Evolutionary conservation across 2,797 vertebrate species (phyloP).

Genomic region (Masticophis lateralis): DNA sequence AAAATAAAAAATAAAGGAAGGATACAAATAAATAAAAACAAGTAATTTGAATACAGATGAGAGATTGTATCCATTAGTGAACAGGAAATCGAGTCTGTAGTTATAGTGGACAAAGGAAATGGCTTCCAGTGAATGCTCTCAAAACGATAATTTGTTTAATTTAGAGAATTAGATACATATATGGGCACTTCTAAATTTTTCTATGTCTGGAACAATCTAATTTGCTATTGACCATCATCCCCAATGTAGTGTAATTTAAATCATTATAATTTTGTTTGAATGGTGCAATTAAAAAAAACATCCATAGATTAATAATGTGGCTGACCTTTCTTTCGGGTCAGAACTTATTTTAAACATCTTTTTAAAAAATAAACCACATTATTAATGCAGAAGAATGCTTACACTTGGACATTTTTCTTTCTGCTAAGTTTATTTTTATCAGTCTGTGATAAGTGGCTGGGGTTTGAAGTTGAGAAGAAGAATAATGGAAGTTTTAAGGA

Average conservation of each 20-base stretch:
- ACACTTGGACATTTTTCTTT: neutral
- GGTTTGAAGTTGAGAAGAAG: neutral
- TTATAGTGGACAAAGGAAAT: neutral
- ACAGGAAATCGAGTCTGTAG: neutral
- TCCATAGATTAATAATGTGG: neutral
- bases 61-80: neutral
- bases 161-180: neutral
- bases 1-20: neutral
- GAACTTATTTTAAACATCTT: neutral
- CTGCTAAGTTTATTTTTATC: neutral
- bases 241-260: neutral
- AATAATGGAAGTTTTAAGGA: neutral
- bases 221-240: neutral
- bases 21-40: neutral
- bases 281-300: neutral
- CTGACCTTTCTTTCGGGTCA: neutral
- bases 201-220: neutral
- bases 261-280: neutral
- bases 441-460: neutral
- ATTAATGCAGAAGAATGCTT: neutral
- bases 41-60: neutral
- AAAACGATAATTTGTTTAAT: neutral
- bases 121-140: neutral
- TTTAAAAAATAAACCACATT: neutral
- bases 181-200: neutral